Percentiles rank a stretch among this genome's conserved stretches.
These are phyloP conservation scores for Amiota mariae DNA, from an alignment of 2,888 invertebrate species.

Conservation along the genomic window DNA sequence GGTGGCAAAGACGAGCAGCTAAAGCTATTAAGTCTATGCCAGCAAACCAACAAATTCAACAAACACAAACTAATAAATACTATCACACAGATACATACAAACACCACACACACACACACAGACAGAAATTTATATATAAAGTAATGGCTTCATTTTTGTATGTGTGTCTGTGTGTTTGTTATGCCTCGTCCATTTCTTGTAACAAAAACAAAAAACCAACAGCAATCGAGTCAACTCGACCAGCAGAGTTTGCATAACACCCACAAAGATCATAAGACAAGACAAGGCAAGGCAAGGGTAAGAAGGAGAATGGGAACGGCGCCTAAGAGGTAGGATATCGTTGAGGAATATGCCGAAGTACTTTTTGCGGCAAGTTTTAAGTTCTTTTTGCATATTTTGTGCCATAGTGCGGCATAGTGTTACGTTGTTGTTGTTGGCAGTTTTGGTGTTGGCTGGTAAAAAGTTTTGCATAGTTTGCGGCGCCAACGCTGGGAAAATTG, in stretches of 20 bases:
- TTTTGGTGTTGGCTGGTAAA: constrained; percentile 23
- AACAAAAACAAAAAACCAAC: not conserved
- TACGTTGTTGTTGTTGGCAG: not conserved
- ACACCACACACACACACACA: not conserved
- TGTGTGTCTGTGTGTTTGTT: not conserved
- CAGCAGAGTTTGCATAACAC: not conserved
- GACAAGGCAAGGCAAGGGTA: not conserved
- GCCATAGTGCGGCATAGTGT: constrained; percentile 34
- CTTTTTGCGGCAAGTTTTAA: constrained; percentile 21
- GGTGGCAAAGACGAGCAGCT: constrained; percentile 19
- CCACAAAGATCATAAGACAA: not conserved
- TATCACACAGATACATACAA: not conserved
- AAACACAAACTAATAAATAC: not conserved
- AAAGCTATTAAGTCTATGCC: constrained; percentile 38
- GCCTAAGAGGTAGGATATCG: too few relatives aligned
- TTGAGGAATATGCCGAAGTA: not conserved
- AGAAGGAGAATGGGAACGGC: not conserved
- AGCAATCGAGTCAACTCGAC: not conserved
- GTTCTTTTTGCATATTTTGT: constrained; percentile 41
- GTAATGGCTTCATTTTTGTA: constrained; percentile 42
- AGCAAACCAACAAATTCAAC: constrained; percentile 39
- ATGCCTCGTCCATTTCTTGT: not conserved
- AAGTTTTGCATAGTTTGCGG: constrained; percentile 41
- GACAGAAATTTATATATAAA: constrained; percentile 34
- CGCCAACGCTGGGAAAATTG: constrained; percentile 35